Base-by-base conservation (phyloP, 2,888 invertebrate species). In the Hypercompe scribonia region DNA sequence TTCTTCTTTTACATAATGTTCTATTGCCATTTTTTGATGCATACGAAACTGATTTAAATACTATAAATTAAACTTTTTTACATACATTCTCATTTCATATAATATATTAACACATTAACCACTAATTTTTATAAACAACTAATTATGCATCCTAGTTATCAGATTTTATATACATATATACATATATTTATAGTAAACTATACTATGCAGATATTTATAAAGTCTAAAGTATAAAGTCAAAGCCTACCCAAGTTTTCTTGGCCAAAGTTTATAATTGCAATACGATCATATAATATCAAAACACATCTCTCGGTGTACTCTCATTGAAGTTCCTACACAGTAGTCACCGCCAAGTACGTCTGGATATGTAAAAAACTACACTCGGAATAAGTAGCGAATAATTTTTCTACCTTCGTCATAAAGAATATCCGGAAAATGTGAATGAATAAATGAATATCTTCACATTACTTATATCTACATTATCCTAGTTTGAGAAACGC, bases 401-500 rank as follows among this genome's bases (percentile, higher is more conserved):
- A 85, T 84, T 85, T 83, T 84, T 85, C 83, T 72, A 83, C 84
- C 81, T 83, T 71, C 75, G 74, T 81, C 85, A 83, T 78, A 85
- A 80, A 79, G 84, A 79, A 83, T 81, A 80, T 78, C 78, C 78
- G 81, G 85, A 78, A 84, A 84, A 84, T 85, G 85, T 81, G 81
- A 85, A 85, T 81, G 84, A 84, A 84, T 84, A 84, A 85, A 83
- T 84, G 84, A 85, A 84, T 84, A 84, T 84, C 79, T 83, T 77
- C 78, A 80, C 83, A 81, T 76, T 76, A 78, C 81, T 83, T 78
- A 81, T 75, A 79, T 76, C 74, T 75, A 79, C 78, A 81, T 80
- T 81, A 83, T 80, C 80, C 76, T 84, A 82, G 83, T 78, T 74
- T 77, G 77, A 80, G 72, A 81, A 85, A 70, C 72, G 39, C 68